A percentile compares a stretch with the other conserved stretches of the same genome.
These are phyloP conservation scores for Leuciscus idus DNA, from an alignment of 2,113 vertebrate species.

Conservation along the genomic window DNA sequence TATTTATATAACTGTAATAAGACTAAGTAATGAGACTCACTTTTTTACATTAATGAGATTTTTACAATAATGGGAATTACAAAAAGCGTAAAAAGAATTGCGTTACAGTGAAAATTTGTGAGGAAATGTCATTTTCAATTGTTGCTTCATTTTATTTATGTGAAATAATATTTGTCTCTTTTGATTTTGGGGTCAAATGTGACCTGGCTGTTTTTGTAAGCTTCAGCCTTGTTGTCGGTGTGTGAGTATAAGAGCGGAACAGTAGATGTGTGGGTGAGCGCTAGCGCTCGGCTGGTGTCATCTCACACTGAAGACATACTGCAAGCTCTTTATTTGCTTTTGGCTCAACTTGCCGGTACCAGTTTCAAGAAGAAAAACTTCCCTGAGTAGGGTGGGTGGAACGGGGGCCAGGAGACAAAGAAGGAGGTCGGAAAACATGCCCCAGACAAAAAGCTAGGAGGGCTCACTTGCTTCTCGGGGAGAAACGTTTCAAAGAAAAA, in stretches of 20 bases:
- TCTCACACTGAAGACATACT: slow-evolving; percentile 73
- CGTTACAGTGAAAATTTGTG: neutral
- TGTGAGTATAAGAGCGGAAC: slow-evolving; percentile 12
- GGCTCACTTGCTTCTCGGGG: slow-evolving; percentile 59
- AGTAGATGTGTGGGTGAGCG: slow-evolving; percentile 39
- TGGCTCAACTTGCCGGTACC: slow-evolving; percentile 67
- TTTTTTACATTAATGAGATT: neutral
- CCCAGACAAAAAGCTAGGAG: slow-evolving; percentile 70
- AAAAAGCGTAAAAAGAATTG: neutral
- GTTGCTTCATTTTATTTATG: neutral
- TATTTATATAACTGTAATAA: neutral
- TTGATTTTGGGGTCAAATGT: neutral
- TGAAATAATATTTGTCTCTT: neutral
- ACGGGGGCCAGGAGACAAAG: slow-evolving; percentile 52
- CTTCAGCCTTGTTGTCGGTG: neutral
- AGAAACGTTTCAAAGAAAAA: slow-evolving; percentile 59
- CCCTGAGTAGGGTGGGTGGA: slow-evolving; percentile 51
- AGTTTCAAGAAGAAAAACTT: slow-evolving; percentile 68
- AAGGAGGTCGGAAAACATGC: slow-evolving; percentile 65
- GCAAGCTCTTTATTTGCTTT: slow-evolving; percentile 80
- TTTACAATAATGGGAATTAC: neutral
- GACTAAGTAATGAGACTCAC: neutral
- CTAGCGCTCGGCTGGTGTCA: slow-evolving; percentile 66
- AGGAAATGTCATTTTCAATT: neutral
- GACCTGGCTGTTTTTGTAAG: neutral